Base-by-base conservation (phyloP, 2,797 vertebrate genomes). In the Pelodytes ibericus region DNA sequence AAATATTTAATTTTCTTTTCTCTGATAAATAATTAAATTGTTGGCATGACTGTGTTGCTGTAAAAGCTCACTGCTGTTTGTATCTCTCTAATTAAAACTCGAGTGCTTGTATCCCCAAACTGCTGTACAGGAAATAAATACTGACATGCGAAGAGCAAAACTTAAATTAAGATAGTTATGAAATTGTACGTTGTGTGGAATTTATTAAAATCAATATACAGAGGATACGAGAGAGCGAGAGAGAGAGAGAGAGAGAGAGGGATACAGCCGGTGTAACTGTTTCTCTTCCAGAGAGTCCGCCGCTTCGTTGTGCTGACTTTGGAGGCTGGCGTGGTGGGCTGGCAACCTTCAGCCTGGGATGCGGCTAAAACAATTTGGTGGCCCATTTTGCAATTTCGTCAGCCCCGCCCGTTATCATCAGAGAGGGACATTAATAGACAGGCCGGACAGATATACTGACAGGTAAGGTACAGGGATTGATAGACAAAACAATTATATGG, bases 1-100 rank as follows among this genome's bases (percentile, higher is more conserved):
- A 93, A 92, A 92, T 90, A 91, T 90, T 92, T 92, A 92, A 93
- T 93, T 92, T 93, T 93, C 92, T 93, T 93, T 92, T 91, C 89
- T 86, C 81, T 81, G 27, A 92, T 93, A 91, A 93, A 93, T 93
- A 92, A 93, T 93, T 93, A 93, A 93, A 91, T 85, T 71, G 87
- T 82, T 76, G 81, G 86, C 82, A 41, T 81, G 83, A 84, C 88
- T 29, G 1, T 83, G 84, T 83, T 84, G 88, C 86, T 85, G 89
- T 85, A 84, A 81, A 86, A 86, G 83, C 85, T 61, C 86, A 81
- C 84, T 91, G 88, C 86, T 87, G 85, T 91, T 91, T 90, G 88
- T 86, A 87, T 90, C 88, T 89, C 76, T 36, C 87, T 92, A 92
- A 91, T 93, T 91, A 93, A 91, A 93, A 91, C 83, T 89, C 84